These are phyloP conservation scores for Aix galericulata DNA, from an alignment of 2,113 vertebrate species.

Conservation along the genomic window DNA sequence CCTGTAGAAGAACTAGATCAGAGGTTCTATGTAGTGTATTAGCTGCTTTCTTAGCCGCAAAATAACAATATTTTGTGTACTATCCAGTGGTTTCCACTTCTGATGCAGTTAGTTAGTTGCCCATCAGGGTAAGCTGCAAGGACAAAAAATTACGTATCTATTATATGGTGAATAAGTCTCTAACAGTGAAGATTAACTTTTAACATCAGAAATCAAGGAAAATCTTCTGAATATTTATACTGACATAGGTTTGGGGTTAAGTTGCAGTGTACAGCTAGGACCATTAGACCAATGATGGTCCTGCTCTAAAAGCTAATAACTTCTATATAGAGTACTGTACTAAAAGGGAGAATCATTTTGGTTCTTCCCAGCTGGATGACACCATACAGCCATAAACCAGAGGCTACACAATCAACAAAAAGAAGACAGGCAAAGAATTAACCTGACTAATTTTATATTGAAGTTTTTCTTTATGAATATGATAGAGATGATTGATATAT, in stretches of 20 bases:
- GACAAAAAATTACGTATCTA: background rate
- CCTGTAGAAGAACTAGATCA: background rate
- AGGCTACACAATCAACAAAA: background rate
- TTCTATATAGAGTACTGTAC: background rate
- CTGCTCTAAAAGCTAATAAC: background rate
- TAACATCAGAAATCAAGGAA: background rate
- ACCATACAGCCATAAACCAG: background rate
- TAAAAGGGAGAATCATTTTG: background rate
- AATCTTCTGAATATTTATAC: background rate
- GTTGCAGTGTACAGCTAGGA: background rate
- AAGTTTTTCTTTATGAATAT: background rate
- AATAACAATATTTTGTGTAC: background rate
- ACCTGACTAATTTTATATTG: background rate
- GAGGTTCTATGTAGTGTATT: background rate
- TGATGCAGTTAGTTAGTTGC: background rate
- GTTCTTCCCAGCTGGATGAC: rapidly evolving
- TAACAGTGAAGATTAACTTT: background rate
- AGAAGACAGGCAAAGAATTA: background rate
- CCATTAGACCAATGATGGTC: background rate
- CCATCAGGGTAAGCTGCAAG: background rate
- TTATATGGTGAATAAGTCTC: background rate
- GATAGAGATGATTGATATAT: background rate
- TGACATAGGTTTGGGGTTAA: background rate
- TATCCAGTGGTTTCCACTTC: background rate
- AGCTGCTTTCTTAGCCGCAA: background rate